These are phyloP conservation scores for Chaetodon trifasciatus DNA, from an alignment of 2,797 vertebrate genomes.

Conservation along the genomic window DNA sequence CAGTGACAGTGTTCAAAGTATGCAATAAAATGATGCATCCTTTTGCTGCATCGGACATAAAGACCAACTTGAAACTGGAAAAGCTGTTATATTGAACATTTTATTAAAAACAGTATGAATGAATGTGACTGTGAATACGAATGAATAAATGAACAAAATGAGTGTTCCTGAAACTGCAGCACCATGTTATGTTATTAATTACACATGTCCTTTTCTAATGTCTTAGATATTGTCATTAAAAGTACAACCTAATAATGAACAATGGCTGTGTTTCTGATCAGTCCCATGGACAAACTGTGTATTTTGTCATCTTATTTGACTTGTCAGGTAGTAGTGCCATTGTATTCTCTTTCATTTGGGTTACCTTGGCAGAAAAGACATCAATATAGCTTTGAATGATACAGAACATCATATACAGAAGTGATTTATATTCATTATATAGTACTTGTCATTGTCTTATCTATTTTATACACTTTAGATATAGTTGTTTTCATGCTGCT, in stretches of 20 bases:
- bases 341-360: background rate
- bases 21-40: background rate
- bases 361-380: background rate
- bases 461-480: background rate
- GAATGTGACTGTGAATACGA: no score
- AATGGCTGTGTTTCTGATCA: background rate
- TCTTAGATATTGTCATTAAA: background rate
- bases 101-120: background rate
- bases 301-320: background rate
- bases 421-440: background rate
- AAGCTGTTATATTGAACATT: background rate
- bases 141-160: no score
- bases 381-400: background rate
- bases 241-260: background rate
- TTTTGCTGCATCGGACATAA: background rate
- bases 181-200: background rate
- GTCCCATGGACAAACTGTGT: background rate
- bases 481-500: background rate
- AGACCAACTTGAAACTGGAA: background rate
- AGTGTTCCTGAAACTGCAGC: background rate
- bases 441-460: background rate
- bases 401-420: background rate
- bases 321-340: background rate
- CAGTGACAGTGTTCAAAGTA: background rate
- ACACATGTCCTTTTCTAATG: background rate